Conservation (phyloP, 2,113 vertebrate genomes). For the Uropsilus gracilis region DNA sequence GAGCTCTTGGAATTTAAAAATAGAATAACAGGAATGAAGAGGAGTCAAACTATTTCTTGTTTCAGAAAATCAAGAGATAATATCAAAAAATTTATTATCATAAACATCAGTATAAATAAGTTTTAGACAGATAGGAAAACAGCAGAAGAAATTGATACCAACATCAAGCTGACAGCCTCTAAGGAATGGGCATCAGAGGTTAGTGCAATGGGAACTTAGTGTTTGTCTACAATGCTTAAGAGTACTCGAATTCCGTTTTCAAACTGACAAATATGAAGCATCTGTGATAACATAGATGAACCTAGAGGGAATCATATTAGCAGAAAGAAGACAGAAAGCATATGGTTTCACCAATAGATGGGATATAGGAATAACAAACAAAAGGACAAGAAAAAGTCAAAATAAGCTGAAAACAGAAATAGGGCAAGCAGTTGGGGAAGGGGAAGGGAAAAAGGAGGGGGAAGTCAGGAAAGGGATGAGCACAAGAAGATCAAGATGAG, state of each 20-base stretch:
- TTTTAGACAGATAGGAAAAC: not conserved
- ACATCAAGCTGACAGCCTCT: not conserved
- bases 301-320: no score
- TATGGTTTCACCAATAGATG: no score
- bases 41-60: not conserved
- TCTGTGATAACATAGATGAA: no score
- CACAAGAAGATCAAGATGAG: no score
- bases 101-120: not conserved
- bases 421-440: no score
- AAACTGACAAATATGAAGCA: no score
- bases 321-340: no score
- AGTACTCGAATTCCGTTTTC: not conserved
- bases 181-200: not conserved
- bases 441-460: no score
- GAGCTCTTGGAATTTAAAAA: constrained; percentile 40
- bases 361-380: no score
- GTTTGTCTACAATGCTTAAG: not conserved
- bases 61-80: not conserved
- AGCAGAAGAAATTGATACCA: not conserved
- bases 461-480: no score
- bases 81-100: constrained; percentile 2
- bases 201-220: not conserved
- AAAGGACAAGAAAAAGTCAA: no score
- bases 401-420: no score
- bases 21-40: not conserved